Evolutionary conservation across 2,113 vertebrate species (phyloP), one percentile per base, ranked within the genome.

Genomic region (Tamias sibiricus): DNA sequence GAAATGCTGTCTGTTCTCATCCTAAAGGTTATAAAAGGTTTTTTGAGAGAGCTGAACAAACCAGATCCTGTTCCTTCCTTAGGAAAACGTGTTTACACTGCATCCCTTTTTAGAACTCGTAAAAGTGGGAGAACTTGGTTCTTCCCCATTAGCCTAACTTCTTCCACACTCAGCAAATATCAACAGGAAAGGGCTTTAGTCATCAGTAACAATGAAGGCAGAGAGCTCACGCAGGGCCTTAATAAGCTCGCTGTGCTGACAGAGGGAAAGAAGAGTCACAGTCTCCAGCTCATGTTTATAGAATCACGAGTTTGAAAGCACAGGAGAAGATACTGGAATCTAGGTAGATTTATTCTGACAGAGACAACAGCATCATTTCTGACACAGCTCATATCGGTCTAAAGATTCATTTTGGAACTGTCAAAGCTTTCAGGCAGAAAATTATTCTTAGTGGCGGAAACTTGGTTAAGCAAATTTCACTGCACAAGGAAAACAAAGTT

Each of bases 71-170:
- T 93, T 98, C 96, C 95, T 98, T 98, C 98, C 97, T 96, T 91
- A 88, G 94, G 98, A 98, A 98, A 98, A 95, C 91, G 82, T 66
- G 82, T 97, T 98, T 97, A 97, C 93, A 89, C 98, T 92, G 30
- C 8, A n/a, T 92, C 89, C 35, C 16, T 90, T 94, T 97, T 97
- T 93, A 97, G 96, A 93, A 47, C 87, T 80, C 19, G 30, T 80
- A 86, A 95, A 97, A 94, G 44, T 84, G 75, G 75, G 85, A 93
- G 93, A 93, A 76, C 72, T 52, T 1, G 0, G 35, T 74, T 66
- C 97, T 54, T 83, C 86, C 62, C 49, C 30, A 59, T 42, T 49
- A n/a, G 76, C 79, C 35, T 1, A 22, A 47, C 37, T 95, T 96
- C 95, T 84, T 93, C 89, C 91, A 66, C 26, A 72, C 49, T 97